These are phyloP conservation scores for Cheumatopsyche charites DNA, from an alignment of 1,140 invertebrate species.

Conservation along the genomic window DNA sequence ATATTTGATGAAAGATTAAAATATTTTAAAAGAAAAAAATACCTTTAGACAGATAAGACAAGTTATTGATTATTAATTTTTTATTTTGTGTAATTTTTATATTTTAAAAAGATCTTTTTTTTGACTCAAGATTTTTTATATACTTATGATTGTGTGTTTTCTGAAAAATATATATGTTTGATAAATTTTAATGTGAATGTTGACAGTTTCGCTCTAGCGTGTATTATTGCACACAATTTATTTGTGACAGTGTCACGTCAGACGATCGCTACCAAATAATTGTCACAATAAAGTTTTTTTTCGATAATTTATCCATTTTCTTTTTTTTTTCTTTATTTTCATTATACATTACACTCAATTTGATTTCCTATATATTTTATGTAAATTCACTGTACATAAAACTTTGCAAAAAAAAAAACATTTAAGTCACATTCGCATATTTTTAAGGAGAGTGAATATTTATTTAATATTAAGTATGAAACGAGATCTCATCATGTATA, in stretches of 20 bases:
- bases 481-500: constrained; percentile 25
- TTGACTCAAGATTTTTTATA: constrained; percentile 35
- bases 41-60: constrained; percentile 40
- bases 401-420: background rate
- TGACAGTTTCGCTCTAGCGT: constrained; percentile 31
- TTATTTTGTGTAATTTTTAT: constrained; percentile 48
- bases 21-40: constrained; percentile 46
- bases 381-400: constrained; percentile 10
- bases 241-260: constrained; percentile 33
- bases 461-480: constrained; percentile 31
- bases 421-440: background rate
- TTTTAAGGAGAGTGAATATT: constrained; percentile 16
- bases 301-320: constrained; percentile 45
- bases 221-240: background rate
- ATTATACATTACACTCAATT: constrained; percentile 10
- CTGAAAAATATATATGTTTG: constrained; percentile 27
- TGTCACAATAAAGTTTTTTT: constrained; percentile 47
- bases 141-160: constrained; percentile 38
- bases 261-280: constrained; percentile 48
- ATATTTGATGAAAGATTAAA: constrained; percentile 33
- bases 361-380: constrained; percentile 47
- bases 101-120: constrained; percentile 33
- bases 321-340: constrained; percentile 45
- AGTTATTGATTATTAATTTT: constrained; percentile 43
- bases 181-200: constrained; percentile 35